phyloP scores from a whole-genome alignment of 2,797 vertebrate genomes.

The Bradypodion pumilum region DNA sequence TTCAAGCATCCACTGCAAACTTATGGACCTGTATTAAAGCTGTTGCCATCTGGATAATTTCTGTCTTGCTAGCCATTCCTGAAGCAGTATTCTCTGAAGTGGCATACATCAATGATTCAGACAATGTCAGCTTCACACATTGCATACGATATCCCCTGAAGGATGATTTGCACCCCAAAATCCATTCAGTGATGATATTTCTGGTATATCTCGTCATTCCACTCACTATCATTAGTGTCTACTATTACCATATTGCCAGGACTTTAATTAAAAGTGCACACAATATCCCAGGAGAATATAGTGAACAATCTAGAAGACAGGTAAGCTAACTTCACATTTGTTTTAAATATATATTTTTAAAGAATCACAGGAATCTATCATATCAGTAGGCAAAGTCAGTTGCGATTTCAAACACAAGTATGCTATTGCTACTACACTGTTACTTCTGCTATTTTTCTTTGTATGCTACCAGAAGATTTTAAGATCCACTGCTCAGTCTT shows the following conservation, averaged over 20 bases:
- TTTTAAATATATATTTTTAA: slow-evolving; percentile 5
- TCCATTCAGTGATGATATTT: slow-evolving; percentile 93
- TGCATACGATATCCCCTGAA: slow-evolving; percentile 91
- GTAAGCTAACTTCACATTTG: slow-evolving; percentile 69
- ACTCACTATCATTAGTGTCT: slow-evolving; percentile 88
- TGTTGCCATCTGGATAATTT: slow-evolving; percentile 88
- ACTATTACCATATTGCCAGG: slow-evolving; percentile 92
- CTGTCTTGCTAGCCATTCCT: slow-evolving; percentile 86
- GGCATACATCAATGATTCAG: slow-evolving; percentile 74
- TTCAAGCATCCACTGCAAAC: slow-evolving; percentile 88
- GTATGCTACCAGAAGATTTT: neutral
- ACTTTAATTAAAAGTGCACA: slow-evolving; percentile 91
- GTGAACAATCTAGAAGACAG: slow-evolving; percentile 91
- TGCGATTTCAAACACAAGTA: slow-evolving; percentile 22
- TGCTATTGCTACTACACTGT: neutral
- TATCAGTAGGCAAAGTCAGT: neutral
- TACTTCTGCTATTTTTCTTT: neutral
- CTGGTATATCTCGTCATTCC: slow-evolving; percentile 94
- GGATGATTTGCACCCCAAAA: slow-evolving; percentile 88
- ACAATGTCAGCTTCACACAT: slow-evolving; percentile 86
- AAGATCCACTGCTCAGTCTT: no score
- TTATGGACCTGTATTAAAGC: slow-evolving; percentile 90
- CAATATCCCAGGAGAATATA: slow-evolving; percentile 91
- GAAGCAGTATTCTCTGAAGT: slow-evolving; percentile 93
- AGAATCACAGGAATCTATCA: neutral